Conservation (phyloP, 2,113 vertebrate species). For the Canis aureus region DNA sequence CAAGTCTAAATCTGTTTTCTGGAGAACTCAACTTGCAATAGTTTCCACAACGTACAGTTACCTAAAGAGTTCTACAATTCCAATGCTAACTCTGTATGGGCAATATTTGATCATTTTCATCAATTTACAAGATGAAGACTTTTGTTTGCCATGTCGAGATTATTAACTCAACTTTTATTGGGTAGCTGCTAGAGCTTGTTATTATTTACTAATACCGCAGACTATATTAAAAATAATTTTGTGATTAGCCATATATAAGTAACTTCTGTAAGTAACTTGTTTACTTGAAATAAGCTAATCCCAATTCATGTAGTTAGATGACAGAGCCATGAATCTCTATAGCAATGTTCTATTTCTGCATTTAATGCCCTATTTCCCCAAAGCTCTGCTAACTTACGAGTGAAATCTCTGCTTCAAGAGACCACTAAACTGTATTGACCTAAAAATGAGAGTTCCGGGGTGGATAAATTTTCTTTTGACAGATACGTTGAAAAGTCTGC, state of each 20-base stretch:
- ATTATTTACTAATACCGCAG: slow-evolving; percentile 1
- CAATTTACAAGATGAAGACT: background rate
- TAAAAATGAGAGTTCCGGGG: background rate
- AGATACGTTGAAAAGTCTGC: slow-evolving; percentile 38
- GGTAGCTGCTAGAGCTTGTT: background rate
- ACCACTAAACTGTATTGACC: background rate
- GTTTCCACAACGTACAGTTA: background rate
- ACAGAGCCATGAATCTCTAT: background rate
- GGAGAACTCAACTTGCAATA: background rate
- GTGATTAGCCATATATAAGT: slow-evolving; percentile 52
- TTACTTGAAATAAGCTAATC: slow-evolving; percentile 59
- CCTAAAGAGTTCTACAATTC: background rate
- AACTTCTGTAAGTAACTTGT: slow-evolving; percentile 47
- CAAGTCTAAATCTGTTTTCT: background rate
- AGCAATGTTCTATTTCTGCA: background rate
- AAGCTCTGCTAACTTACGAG: slow-evolving; percentile 25
- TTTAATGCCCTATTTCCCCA: slow-evolving; percentile 26
- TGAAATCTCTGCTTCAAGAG: background rate
- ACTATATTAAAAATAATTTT: slow-evolving; percentile 46
- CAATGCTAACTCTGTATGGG: background rate
- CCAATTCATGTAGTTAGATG: background rate
- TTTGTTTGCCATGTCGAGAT: slow-evolving; percentile 44
- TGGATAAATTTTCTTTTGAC: slow-evolving; percentile 40
- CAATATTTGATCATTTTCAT: slow-evolving; percentile 4
- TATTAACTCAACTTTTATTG: slow-evolving; percentile 54